Percentiles rank a stretch among this genome's conserved stretches.
Conservation (phyloP, 2,888 invertebrate species). For the Agrotis clavis region DNA sequence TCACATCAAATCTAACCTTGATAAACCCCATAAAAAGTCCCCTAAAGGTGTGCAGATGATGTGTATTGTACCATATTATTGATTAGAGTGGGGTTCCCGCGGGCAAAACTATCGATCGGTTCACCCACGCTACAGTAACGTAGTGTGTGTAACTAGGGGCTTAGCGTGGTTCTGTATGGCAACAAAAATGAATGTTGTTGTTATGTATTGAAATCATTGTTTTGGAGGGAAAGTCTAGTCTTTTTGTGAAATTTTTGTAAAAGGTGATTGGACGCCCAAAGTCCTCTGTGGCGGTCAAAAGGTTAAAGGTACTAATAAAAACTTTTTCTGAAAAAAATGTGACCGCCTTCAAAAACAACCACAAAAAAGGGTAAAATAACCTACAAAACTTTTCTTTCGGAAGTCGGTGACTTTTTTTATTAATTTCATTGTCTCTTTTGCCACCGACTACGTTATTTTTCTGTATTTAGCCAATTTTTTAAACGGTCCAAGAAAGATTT, state of each 20-base stretch:
- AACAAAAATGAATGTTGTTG: conserved; percentile 7
- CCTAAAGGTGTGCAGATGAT: conserved; percentile 36
- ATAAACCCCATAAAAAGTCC: conserved; percentile 29
- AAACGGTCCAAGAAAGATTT: too few species aligned
- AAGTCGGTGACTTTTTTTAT: too few species aligned
- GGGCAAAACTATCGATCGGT: conserved; percentile 63
- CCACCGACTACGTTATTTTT: too few species aligned
- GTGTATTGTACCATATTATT: conserved; percentile 51
- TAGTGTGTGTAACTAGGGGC: conserved; percentile 35
- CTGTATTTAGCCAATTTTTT: too few species aligned
- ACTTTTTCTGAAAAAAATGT: too few species aligned
- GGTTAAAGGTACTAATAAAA: too few species aligned
- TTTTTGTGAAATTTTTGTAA: background rate
- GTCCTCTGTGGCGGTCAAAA: too few species aligned
- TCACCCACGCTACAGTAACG: conserved; percentile 16
- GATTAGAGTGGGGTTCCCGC: conserved; percentile 61
- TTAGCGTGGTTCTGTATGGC: conserved; percentile 10
- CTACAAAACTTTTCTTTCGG: too few species aligned
- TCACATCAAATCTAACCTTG: conserved; percentile 45
- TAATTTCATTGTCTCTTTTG: too few species aligned
- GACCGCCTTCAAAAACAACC: too few species aligned
- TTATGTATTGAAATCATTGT: conserved; percentile 4
- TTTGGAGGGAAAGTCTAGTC: background rate
- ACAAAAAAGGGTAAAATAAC: too few species aligned
- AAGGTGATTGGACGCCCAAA: background rate